phyloP scores from a whole-genome alignment of 2,113 vertebrate genomes.

The Hippolais icterina region DNA sequence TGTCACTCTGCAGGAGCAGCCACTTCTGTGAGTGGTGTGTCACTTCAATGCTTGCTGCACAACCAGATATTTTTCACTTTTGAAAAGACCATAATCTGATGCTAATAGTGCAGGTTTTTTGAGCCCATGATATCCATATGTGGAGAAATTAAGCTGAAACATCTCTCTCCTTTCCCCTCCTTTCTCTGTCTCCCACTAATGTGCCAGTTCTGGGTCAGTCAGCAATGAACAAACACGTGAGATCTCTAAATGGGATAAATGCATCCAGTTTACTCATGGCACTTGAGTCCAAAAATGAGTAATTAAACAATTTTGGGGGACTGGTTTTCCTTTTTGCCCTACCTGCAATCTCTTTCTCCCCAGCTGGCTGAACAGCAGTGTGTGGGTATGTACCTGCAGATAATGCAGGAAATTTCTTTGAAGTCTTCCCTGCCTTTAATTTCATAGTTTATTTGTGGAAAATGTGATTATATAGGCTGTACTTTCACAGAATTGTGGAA shows the following conservation, averaged over 20 bases:
- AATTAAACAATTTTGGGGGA: background rate
- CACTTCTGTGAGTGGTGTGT: background rate
- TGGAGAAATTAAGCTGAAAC: background rate
- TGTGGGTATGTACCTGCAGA: background rate
- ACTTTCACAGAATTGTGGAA: background rate
- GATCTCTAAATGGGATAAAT: background rate
- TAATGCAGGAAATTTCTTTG: background rate
- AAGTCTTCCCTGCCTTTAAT: constrained; percentile 7
- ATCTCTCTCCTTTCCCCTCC: background rate
- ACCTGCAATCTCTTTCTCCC: background rate
- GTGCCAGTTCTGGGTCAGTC: background rate
- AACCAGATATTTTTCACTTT: background rate
- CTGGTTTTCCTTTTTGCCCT: background rate
- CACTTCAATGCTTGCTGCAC: background rate
- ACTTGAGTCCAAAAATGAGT: background rate
- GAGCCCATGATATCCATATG: background rate
- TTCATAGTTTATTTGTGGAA: background rate
- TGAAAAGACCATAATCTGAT: background rate
- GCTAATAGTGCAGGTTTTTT: background rate
- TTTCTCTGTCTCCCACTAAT: background rate
- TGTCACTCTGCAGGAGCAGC: background rate
- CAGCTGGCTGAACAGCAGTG: background rate
- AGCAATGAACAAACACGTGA: background rate
- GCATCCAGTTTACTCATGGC: background rate
- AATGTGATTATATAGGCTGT: background rate